A percentile compares a stretch with the other conserved stretches of the same genome.
Evolutionary conservation across 2,797 vertebrate species (phyloP).

Genomic region (Micrastur ruficollis): DNA sequence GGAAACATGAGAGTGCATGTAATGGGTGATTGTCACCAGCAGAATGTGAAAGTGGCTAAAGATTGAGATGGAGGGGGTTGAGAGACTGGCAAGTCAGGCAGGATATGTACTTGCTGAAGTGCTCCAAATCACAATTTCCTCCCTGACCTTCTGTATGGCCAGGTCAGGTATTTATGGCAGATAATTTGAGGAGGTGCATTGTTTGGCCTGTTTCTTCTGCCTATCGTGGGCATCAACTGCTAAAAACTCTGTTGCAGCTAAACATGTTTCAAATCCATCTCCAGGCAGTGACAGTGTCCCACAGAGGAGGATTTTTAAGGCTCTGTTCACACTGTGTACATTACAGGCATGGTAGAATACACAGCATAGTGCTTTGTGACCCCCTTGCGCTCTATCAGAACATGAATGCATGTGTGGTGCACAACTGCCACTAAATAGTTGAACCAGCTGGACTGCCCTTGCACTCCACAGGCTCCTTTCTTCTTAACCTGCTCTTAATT

Average conservation of each 20-base stretch:
- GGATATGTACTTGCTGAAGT: not conserved
- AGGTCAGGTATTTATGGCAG: not conserved
- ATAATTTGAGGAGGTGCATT: not conserved
- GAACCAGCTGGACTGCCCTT: not conserved
- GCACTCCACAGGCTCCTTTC: not conserved
- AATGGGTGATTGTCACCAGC: not conserved
- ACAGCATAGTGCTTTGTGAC: not conserved
- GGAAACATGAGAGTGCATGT: not conserved
- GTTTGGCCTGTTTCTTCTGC: not conserved
- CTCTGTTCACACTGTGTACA: accelerated
- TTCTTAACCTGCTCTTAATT: not conserved
- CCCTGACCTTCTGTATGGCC: not conserved
- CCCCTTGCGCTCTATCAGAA: not conserved
- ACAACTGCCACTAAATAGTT: not conserved
- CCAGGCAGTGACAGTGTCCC: not conserved
- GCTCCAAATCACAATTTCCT: not conserved
- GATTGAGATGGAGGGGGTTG: not conserved
- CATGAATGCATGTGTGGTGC: not conserved
- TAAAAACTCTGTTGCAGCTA: not conserved
- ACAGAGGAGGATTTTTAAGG: not conserved
- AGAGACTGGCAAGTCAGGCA: not conserved
- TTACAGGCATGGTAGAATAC: not conserved
- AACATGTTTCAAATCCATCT: not conserved
- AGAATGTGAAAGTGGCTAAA: not conserved
- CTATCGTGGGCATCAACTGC: not conserved